Base-by-base conservation (phyloP, 1,140 invertebrate species). In the Campodea augens region DNA sequence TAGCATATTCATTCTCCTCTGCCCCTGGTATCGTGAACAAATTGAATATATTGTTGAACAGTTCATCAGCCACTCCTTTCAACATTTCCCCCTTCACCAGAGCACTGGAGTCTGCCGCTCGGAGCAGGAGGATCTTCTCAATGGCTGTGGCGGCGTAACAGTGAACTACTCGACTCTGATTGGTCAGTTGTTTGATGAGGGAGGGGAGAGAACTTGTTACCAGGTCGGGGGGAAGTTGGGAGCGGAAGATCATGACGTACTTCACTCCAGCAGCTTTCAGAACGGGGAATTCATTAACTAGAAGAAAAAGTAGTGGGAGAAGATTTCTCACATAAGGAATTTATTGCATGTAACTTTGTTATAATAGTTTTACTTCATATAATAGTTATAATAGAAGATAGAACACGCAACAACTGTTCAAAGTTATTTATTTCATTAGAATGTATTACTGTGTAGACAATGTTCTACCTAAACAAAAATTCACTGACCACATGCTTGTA, bases 191-290 rank as follows among this genome's bases (percentile, higher is more conserved):
- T 55, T 82, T 78, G 24, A 87, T 72, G 44, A 97, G 58, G 48
- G 79, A 65, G 0, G 89, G 85, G 29, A 97, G 57, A 39, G 74
- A 71, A 4, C 71, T 68, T 32, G 87, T 56, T 2, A 92, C 63
- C 22, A 81, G 64, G 49, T 89, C 79, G 25, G 68, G 71, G 0
- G 89, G 82, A 41, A 98, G 66, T 47, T 95, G 72, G 53, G 81
- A 85, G 46, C 93, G 72, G 60, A 98, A 98, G 12, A 82, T 89
- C 76, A 98, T 90, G 7, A 97, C 64, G 60, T 91, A 98, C 60
- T 97, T 97, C 19, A 98, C 81, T 5, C 84, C 80, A 64, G 95
- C 91, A 0, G 92, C 89, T 67, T 93, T 93, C 15, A 98, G 64
- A 13, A 98, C 87, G 2, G 91, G 87, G 45, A 80, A 66, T 41